Evolutionary conservation across 2,113 vertebrate species (phyloP).

Genomic region (Nibea coibor): DNA sequence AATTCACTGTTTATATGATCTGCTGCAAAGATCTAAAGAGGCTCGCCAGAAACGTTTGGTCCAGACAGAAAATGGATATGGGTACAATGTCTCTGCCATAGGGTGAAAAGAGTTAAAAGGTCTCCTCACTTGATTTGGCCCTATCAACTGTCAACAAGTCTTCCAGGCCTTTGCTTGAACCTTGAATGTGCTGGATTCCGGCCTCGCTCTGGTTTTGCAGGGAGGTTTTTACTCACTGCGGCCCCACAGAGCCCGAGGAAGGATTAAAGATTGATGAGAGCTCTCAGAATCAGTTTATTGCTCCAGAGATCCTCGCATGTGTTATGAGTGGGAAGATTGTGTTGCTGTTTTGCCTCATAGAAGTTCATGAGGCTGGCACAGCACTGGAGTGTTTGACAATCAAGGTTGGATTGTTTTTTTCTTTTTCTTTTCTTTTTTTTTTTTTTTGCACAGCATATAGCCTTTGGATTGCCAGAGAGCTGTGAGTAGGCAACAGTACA

Average conservation of each 20-base stretch:
- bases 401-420: constrained; percentile 69
- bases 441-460: constrained; percentile 47
- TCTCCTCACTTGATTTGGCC: constrained; percentile 65
- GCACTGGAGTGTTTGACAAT: constrained; percentile 73
- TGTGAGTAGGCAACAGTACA: constrained; percentile 47
- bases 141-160: constrained; percentile 72
- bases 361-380: constrained; percentile 65
- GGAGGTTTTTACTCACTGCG: constrained; percentile 69
- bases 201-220: constrained; percentile 66
- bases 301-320: constrained; percentile 78
- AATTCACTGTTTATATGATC: constrained; percentile 33
- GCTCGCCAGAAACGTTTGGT: constrained; percentile 16
- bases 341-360: constrained; percentile 76
- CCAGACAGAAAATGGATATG: constrained; percentile 18
- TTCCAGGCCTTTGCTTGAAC: constrained; percentile 74
- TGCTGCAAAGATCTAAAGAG: constrained; percentile 27
- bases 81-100: constrained; percentile 31
- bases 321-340: constrained; percentile 78
- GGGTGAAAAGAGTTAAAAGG: constrained; percentile 55
- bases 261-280: constrained; percentile 83
- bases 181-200: constrained; percentile 66
- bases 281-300: constrained; percentile 83
- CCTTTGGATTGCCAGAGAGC: constrained; percentile 45
- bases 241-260: constrained; percentile 71
- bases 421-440: background rate